Conservation (phyloP, 2,888 invertebrate genomes). For the Kryphioiulus occultus region DNA sequence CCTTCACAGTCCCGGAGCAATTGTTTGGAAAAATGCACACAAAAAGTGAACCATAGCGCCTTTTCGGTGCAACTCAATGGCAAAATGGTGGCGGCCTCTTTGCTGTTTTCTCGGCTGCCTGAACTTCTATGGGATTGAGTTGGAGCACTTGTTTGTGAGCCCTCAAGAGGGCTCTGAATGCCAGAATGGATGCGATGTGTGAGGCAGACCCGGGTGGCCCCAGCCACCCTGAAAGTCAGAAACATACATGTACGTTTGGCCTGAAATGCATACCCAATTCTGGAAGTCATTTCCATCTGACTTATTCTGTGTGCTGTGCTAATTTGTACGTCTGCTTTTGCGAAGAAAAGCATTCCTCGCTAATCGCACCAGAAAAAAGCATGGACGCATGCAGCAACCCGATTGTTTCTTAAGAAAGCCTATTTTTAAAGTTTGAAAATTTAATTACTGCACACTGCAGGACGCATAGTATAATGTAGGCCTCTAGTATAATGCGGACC, state of each 20-base stretch:
- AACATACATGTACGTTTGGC: not conserved
- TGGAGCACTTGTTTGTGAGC: conserved; percentile 49
- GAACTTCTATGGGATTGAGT: conserved; percentile 45
- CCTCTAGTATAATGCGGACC: too few species aligned
- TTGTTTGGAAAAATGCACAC: conserved; percentile 51
- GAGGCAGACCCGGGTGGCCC: conserved; percentile 48
- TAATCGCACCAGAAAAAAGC: not conserved
- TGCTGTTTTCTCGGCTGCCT: conserved; percentile 46
- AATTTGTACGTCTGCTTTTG: conserved; percentile 9
- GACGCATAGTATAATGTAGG: not conserved
- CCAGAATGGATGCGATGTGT: conserved; percentile 37
- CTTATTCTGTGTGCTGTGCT: not conserved
- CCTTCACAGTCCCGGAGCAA: conserved; percentile 46
- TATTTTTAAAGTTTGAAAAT: not conserved
- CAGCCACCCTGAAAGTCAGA: not conserved
- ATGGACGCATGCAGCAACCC: not conserved
- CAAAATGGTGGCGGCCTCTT: conserved; percentile 48
- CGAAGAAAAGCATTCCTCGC: not conserved
- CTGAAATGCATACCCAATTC: too few species aligned
- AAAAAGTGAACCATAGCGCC: conserved; percentile 42
- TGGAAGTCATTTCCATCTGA: not conserved
- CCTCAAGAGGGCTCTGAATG: conserved; percentile 48
- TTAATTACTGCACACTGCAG: conserved; percentile 39
- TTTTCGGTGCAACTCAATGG: conserved; percentile 33
- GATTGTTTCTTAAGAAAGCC: conserved; percentile 6